Conservation (phyloP, 2,113 vertebrate genomes). For the Thamnaconus septentrionalis region DNA sequence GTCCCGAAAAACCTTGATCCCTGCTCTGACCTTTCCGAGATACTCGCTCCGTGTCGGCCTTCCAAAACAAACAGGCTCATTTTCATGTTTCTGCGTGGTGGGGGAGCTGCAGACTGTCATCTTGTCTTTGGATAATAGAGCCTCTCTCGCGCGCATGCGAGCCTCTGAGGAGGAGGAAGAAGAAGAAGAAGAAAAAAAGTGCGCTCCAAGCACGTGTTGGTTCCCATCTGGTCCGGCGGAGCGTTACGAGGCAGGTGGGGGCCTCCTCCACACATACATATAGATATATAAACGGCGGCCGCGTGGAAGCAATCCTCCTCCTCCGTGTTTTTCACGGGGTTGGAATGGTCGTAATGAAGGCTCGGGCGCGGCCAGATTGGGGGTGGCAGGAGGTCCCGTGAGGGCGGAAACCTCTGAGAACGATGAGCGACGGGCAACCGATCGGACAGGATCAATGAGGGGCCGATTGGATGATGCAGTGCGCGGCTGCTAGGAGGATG, state of each 20-base stretch:
- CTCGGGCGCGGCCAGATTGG: slow-evolving; percentile 42
- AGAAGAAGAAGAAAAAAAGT: background rate
- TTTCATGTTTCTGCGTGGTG: slow-evolving; percentile 11
- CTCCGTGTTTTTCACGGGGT: no score
- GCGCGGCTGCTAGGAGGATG: background rate
- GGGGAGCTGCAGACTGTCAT: slow-evolving; percentile 27
- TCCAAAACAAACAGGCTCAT: slow-evolving; percentile 40
- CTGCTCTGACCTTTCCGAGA: slow-evolving; percentile 24
- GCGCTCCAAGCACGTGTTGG: slow-evolving; percentile 43
- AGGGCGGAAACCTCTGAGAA: slow-evolving; percentile 45
- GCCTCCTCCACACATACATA: no score
- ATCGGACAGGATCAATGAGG: slow-evolving; percentile 79
- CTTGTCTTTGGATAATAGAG: slow-evolving; percentile 50
- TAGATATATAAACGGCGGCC: no score
- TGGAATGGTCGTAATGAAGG: no score
- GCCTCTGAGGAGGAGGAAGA: background rate
- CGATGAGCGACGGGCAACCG: slow-evolving; percentile 71
- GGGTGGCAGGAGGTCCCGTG: slow-evolving; percentile 50
- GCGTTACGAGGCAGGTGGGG: background rate
- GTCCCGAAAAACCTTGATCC: slow-evolving; percentile 43
- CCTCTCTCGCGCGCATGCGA: slow-evolving; percentile 17
- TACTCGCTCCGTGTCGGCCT: slow-evolving; percentile 36
- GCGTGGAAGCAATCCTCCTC: no score
- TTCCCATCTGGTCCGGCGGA: slow-evolving; percentile 35
- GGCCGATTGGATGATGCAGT: slow-evolving; percentile 54